Evolutionary conservation across 92 coral and sea anemone species (phyloP), one percentile per base, ranked within the genome.

Genomic region (Palythoa heliodiscus): DNA sequence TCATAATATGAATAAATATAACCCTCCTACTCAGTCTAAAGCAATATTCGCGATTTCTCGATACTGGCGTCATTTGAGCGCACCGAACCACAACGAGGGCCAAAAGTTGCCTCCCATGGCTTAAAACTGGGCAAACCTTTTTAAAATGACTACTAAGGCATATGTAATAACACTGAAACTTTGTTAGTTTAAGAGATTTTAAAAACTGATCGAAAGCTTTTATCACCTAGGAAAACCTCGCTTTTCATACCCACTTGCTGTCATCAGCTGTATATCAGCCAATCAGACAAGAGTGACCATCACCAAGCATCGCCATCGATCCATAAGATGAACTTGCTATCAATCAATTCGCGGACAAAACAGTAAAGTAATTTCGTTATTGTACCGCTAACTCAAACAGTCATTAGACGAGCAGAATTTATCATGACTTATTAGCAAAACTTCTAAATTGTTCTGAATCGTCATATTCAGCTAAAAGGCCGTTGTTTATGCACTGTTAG

Each of bases 21-120:
- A 16, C 52, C 43, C 84, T 40, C 47, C 84, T 43, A 80, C 73
- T 67, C 75, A 53, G 84, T 80, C 75, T 2, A 66, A 68, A 80
- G 47, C 74, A 80, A 80, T 80, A 80, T 80, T 52, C 70, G 38
- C 39, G 70, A 5, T 20, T 29, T 78, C 70, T 43, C 73, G 55
- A 79, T 25, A 25, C 22, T 19, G 69, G 69, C 84, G 84, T 80
- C 73, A 80, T 80, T 66, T 80, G 84, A 67, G 72, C 48, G 66
- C 40, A 48, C 29, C 74, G 61, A 80, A 66, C 60, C 74, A 29
- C 40, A 67, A 8, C 84, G 84, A 80, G 84, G 63, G 38, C 73
- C 8, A 43, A 69, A 69, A 69, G 6, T 25, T 69, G 43, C 84
- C 84, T 80, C 84, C 84, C 63, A 80, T 70, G 52, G 74, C 60